Evolutionary conservation across 2,113 vertebrate genomes (phyloP).

Genomic region (Panthera tigris): DNA sequence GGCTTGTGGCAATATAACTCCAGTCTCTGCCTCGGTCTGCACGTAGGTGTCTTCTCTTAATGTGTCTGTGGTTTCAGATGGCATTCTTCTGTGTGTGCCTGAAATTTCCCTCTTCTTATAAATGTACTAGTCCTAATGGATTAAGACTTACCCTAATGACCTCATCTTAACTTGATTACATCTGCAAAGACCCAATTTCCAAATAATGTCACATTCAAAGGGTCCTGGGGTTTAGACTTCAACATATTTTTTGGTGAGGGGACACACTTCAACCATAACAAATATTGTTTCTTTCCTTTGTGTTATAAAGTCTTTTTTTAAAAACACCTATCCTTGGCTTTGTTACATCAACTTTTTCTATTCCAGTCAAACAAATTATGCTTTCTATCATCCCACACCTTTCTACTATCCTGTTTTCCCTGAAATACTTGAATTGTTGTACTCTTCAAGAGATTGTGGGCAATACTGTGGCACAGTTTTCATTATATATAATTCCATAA

Average conservation of each 20-base stretch:
- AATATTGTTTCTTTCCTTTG: not conserved
- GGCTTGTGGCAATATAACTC: not conserved
- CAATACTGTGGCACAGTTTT: not conserved
- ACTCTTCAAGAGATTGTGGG: not conserved
- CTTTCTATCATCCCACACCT: not conserved
- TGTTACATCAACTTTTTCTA: constrained; percentile 6
- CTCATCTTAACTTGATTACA: not conserved
- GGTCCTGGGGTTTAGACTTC: not conserved
- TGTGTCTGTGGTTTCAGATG: not conserved
- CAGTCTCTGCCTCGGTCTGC: not conserved
- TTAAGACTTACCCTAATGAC: not conserved
- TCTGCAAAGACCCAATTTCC: not conserved
- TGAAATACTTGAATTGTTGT: not conserved
- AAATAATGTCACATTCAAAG: constrained; percentile 20
- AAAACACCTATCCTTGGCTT: not conserved
- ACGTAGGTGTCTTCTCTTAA: not conserved
- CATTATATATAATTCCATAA: not conserved
- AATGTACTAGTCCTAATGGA: not conserved
- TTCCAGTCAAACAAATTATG: not conserved
- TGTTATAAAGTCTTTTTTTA: not conserved
- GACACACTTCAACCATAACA: not conserved
- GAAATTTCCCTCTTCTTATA: not conserved
- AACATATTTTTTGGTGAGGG: not conserved
- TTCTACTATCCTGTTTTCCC: not conserved
- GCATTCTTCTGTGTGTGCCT: not conserved